Base-by-base conservation (phyloP, 2,888 invertebrate species). In the Thera britannica region DNA sequence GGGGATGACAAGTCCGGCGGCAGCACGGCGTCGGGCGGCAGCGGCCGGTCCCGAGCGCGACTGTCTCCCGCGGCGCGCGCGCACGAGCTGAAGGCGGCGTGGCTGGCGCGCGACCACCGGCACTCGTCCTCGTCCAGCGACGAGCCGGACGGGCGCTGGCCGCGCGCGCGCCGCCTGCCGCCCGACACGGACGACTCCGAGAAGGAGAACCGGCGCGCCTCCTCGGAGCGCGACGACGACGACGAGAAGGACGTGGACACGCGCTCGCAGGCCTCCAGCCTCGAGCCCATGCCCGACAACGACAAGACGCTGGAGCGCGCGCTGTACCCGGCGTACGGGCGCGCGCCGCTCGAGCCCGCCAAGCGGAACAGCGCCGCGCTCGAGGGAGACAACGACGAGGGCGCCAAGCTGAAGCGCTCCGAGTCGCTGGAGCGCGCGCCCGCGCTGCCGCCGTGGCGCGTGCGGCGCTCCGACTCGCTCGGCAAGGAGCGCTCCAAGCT, bases 221-320 rank as follows among this genome's bases (percentile, higher is more conserved):
- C 67, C 67, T 71, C 72, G 67, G 68, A 71, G 64, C 65, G 65
- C 57, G 65, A 66, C 62, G 68, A 64, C 66, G 73, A 72, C 62
- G 66, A 72, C 93, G 97, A 97, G 86, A 96, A 96, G 87, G 97
- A 97, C 89, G 95, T 96, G 74, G 96, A 96, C 84, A 96, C 96
- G 83, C 94, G 96, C 76, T 94, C 96, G 55, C 96, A 96, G 85
- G 90, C 88, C 70, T 85, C 86, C 68, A 77, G 81, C 77, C 80
- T 76, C 67, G 86, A 81, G 68, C 73, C 83, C 66, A 72, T 84
- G 72, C 94, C 94, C 65, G 93, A 94, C 79, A 93, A 94, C 82
- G 94, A 94, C 79, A 79, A 80, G 75, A 68, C 77, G 55, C 61
- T 77, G 58, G 79, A 80, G 72, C 79, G 83, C 74, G 76, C 75